Evolutionary conservation across 2,888 invertebrate genomes (phyloP).

Genomic region (Folsomia manolachei): DNA sequence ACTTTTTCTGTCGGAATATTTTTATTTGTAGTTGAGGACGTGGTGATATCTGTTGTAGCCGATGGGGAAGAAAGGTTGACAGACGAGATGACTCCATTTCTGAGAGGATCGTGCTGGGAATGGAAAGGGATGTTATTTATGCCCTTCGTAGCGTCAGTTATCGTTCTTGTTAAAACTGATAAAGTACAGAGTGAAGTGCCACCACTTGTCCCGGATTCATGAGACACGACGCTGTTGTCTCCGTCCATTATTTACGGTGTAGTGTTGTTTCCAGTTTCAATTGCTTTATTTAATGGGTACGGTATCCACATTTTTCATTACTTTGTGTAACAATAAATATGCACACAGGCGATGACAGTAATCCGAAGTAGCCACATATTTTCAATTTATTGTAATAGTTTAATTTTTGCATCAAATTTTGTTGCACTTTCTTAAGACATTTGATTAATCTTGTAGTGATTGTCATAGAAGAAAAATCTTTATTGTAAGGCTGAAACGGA

Average conservation of each 20-base stretch:
- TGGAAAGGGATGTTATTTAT: constrained; percentile 12
- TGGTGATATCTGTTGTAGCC: no score
- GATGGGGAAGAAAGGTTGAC: background rate
- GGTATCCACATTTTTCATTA: no score
- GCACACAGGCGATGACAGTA: no score
- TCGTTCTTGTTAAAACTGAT: constrained; percentile 1
- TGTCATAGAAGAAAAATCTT: background rate
- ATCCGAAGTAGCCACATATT: no score
- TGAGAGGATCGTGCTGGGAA: background rate
- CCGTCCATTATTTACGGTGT: constrained; percentile 10
- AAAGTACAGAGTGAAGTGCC: constrained; percentile 4
- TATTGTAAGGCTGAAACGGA: no score
- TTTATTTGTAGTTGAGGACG: background rate
- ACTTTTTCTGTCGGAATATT: background rate
- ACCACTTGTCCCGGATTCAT: constrained; percentile 14
- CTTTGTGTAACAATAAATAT: no score
- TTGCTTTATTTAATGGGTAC: no score
- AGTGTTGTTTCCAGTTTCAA: no score
- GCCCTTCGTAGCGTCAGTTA: background rate
- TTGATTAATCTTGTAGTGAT: background rate
- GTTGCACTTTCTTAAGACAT: background rate
- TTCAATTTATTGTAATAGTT: no score
- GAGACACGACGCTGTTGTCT: constrained; percentile 6
- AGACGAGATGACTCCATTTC: constrained; percentile 4
- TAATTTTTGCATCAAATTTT: background rate